These are phyloP conservation scores for Gryllus bimaculatus DNA, from an alignment of 1,140 invertebrate genomes.

Conservation along the genomic window DNA sequence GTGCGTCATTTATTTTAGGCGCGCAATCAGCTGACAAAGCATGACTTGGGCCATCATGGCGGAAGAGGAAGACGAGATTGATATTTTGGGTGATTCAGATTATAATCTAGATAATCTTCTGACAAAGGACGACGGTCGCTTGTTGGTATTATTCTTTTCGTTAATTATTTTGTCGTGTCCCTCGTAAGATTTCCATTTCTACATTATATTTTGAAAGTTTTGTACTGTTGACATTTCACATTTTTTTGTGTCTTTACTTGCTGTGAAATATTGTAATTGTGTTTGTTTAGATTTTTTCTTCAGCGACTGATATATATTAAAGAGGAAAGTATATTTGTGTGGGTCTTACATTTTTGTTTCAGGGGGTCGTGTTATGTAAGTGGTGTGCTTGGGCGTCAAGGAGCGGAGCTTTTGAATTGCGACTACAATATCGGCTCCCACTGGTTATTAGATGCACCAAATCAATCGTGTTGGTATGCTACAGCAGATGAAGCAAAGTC, in stretches of 20 bases:
- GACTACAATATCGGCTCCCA: constrained; percentile 53
- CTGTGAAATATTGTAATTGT: background rate
- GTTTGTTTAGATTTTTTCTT: background rate
- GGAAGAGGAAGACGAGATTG: constrained; percentile 35
- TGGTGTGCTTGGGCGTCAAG: constrained; percentile 40
- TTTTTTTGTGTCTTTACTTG: too few species aligned
- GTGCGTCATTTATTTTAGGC: too few species aligned
- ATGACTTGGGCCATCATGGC: background rate
- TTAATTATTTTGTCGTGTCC: background rate
- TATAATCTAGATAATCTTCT: constrained; percentile 31
- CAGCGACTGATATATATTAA: background rate
- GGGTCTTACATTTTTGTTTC: background rate
- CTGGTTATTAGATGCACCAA: constrained; percentile 51
- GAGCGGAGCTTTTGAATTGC: constrained; percentile 42
- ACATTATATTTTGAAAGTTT: background rate
- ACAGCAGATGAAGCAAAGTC: constrained; percentile 33
- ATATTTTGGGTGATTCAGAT: constrained; percentile 31
- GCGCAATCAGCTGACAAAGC: too few species aligned
- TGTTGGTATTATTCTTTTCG: constrained; percentile 27
- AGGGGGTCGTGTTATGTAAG: constrained; percentile 32
- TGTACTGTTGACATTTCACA: background rate
- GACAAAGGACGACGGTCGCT: constrained; percentile 27
- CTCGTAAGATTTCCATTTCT: background rate
- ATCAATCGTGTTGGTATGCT: constrained; percentile 29
- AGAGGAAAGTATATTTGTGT: background rate